phyloP scores from a whole-genome alignment of 2,888 invertebrate genomes.

The Arrhopalites spinosus region DNA sequence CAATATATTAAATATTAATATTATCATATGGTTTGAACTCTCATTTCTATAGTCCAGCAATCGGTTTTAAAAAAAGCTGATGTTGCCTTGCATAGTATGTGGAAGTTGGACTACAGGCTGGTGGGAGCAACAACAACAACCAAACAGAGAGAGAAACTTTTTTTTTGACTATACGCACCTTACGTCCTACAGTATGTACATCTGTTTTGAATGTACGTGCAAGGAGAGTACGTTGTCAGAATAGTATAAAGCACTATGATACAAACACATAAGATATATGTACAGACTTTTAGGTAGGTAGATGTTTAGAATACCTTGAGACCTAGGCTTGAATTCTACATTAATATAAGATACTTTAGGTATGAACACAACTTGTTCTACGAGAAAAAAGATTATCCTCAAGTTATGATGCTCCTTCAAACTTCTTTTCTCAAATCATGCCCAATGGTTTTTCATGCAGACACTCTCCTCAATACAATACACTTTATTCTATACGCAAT shows the following conservation, averaged over 20 bases:
- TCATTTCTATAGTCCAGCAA: neutral
- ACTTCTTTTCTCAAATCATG: slow-evolving; percentile 9
- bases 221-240: no score
- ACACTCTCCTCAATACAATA: neutral
- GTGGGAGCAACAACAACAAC: neutral
- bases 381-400: slow-evolving; percentile 28
- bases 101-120: neutral
- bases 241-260: neutral
- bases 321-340: neutral
- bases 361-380: slow-evolving; percentile 24
- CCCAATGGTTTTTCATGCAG: neutral
- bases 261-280: neutral
- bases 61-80: slow-evolving; percentile 7
- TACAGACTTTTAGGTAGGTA: neutral
- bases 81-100: neutral
- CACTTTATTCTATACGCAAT: neutral
- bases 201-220: neutral
- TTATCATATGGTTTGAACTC: neutral
- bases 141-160: neutral
- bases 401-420: slow-evolving; percentile 32
- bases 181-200: neutral
- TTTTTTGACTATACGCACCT: neutral
- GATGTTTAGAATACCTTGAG: neutral
- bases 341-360: neutral
- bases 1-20: no score